These are phyloP conservation scores for Cossypha niveicapilla DNA, from an alignment of 2,797 vertebrate genomes.

Conservation along the genomic window DNA sequence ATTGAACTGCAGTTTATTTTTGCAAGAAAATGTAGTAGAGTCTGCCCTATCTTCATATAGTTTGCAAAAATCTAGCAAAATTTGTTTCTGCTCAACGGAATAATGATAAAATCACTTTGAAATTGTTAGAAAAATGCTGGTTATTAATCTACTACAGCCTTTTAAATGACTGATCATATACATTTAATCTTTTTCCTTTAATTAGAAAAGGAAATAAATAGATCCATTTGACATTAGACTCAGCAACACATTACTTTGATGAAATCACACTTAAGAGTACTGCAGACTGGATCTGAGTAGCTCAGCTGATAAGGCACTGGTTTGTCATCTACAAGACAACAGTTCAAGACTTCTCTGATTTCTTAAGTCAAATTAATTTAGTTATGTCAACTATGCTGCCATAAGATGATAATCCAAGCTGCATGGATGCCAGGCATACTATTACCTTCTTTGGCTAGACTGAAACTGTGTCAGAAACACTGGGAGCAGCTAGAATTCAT, in stretches of 20 bases:
- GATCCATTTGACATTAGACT: background rate
- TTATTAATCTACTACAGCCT: background rate
- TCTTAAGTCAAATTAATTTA: conserved; percentile 79
- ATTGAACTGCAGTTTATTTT: background rate
- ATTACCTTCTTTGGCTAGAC: conserved; percentile 64
- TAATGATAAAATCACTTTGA: background rate
- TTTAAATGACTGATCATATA: background rate
- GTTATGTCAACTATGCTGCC: conserved; percentile 72
- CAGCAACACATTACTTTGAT: conserved; percentile 68
- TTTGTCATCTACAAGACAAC: conserved; percentile 74
- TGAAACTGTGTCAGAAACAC: conserved; percentile 29
- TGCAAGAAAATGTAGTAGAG: background rate
- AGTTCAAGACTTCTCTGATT: conserved; percentile 73
- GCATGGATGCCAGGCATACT: conserved; percentile 68
- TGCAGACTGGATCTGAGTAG: conserved; percentile 61
- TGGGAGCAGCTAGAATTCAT: background rate
- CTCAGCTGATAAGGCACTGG: conserved; percentile 71
- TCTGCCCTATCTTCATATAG: background rate
- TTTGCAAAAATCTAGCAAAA: background rate
- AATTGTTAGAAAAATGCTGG: background rate
- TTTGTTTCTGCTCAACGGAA: background rate
- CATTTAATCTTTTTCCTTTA: conserved; percentile 38
- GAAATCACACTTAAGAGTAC: conserved; percentile 68
- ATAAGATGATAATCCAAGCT: conserved; percentile 72
- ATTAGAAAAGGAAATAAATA: conserved; percentile 9